phyloP scores from a whole-genome alignment of 2,888 invertebrate genomes.

The Phengaris arion region DNA sequence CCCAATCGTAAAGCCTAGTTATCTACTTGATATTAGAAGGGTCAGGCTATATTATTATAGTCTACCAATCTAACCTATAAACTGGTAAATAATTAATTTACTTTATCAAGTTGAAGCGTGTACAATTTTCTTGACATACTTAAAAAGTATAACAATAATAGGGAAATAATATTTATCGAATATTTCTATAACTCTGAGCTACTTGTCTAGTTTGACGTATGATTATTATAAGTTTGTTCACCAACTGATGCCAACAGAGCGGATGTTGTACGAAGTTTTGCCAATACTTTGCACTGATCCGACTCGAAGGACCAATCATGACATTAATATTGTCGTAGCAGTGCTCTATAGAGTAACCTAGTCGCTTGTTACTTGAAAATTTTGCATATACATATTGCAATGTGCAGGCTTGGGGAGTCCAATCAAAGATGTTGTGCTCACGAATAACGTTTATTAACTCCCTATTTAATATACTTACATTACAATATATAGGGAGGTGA shows the following conservation, averaged over 20 bases:
- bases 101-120: too few species aligned
- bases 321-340: neutral
- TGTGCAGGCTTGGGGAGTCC: too few species aligned
- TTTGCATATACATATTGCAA: neutral
- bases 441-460: too few species aligned
- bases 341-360: neutral
- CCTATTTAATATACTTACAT: too few species aligned
- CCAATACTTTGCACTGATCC: neutral
- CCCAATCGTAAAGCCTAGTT: too few species aligned
- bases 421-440: too few species aligned
- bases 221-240: neutral
- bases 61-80: too few species aligned
- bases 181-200: neutral
- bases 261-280: constrained; percentile 6
- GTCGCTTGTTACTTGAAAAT: neutral
- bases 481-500: too few species aligned
- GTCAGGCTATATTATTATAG: too few species aligned
- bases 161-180: too few species aligned
- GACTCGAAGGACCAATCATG: neutral
- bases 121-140: neutral
- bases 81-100: too few species aligned
- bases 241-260: neutral
- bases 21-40: too few species aligned
- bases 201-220: neutral
- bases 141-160: neutral